A percentile compares a stretch with the other conserved stretches of the same genome.
Conservation (phyloP, 2,113 vertebrate species). For the Oncorhynchus kisutch region DNA sequence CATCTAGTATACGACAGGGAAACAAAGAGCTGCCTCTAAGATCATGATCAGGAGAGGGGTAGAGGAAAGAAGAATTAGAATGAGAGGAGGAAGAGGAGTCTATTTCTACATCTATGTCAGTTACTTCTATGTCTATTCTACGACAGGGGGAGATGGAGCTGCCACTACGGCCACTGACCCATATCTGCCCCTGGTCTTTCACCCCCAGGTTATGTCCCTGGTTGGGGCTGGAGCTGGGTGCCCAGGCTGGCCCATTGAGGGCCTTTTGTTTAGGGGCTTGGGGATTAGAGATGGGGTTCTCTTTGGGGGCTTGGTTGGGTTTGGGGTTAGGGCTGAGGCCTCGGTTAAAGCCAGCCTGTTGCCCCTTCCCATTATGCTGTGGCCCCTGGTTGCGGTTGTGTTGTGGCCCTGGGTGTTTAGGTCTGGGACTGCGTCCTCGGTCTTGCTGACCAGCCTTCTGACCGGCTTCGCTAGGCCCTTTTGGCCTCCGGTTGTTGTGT, state of each 20-base stretch:
- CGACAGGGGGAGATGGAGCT: slow-evolving; percentile 39
- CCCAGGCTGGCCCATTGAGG: slow-evolving; percentile 20
- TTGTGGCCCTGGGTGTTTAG: no score
- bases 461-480: not conserved
- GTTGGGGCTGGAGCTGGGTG: slow-evolving; percentile 35
- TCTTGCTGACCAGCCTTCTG: no score
- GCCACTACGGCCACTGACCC: slow-evolving; percentile 49
- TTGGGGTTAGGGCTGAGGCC: not conserved
- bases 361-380: no score
- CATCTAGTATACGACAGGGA: no score
- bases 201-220: slow-evolving; percentile 10
- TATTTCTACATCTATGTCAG: slow-evolving; percentile 18
- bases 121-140: slow-evolving; percentile 63
- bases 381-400: no score
- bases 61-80: no score
- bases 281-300: no score
- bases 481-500: not conserved
- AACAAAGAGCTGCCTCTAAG: no score
- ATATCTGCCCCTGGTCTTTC: slow-evolving; percentile 8
- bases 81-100: not conserved
- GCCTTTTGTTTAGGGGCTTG: slow-evolving; percentile 14
- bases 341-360: not conserved
- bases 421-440: no score
- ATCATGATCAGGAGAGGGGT: no score
- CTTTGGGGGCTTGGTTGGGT: not conserved